Conservation (phyloP, 2,888 invertebrate genomes). For the Ethmia dodecea region DNA sequence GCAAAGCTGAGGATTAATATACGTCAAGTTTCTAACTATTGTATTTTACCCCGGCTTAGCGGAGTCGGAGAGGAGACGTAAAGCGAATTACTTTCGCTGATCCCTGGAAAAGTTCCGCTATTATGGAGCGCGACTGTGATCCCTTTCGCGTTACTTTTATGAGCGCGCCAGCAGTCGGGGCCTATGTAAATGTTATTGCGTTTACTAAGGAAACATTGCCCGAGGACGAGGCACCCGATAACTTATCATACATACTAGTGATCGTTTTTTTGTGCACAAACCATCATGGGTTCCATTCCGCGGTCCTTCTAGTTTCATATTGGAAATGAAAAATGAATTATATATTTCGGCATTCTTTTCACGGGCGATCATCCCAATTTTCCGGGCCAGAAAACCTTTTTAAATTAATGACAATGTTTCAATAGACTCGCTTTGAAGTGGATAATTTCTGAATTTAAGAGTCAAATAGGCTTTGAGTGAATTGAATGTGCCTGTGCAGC, state of each 20-base stretch:
- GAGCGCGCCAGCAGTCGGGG: conserved; percentile 54
- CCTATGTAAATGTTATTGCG: conserved; percentile 45
- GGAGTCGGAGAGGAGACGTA: conserved; percentile 29
- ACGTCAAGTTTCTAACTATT: conserved; percentile 4
- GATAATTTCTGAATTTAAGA: not conserved
- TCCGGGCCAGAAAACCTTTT: too few species aligned
- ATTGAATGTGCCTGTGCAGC: conserved; percentile 26
- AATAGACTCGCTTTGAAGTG: too few species aligned
- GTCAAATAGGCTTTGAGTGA: not conserved
- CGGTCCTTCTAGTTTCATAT: too few species aligned
- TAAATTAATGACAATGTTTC: too few species aligned
- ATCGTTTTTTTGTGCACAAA: too few species aligned
- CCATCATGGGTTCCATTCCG: too few species aligned
- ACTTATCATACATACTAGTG: conserved; percentile 8
- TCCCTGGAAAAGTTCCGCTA: conserved; percentile 53
- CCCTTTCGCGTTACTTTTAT: conserved; percentile 63
- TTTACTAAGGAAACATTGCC: conserved; percentile 46
- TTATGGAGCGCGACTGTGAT: conserved; percentile 49
- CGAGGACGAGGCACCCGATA: conserved; percentile 18
- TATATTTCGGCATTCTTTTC: too few species aligned
- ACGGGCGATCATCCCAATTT: too few species aligned
- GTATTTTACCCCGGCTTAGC: conserved; percentile 37
- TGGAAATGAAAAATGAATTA: too few species aligned
- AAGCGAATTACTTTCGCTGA: conserved; percentile 53
- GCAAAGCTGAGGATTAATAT: too few species aligned